A percentile compares a stretch with the other conserved stretches of the same genome.
Conservation (phyloP, 2,113 vertebrate genomes). For the Colaptes auratus region DNA sequence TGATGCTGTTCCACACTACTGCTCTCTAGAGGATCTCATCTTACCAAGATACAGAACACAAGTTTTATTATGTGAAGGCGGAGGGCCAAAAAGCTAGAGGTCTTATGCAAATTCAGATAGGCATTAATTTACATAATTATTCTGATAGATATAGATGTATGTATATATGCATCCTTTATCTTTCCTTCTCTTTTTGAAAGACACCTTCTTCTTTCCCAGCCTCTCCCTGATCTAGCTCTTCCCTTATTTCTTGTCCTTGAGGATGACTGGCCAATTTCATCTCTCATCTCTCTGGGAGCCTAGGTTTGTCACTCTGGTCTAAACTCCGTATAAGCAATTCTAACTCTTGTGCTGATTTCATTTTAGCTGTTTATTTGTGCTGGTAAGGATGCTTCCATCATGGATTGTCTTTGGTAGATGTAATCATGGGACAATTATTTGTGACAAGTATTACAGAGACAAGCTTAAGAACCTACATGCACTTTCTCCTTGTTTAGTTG, state of each 20-base stretch:
- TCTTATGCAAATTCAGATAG: constrained; percentile 25
- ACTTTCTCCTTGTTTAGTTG: background rate
- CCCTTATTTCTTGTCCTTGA: background rate
- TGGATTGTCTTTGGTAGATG: background rate
- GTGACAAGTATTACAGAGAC: background rate
- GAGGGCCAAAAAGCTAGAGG: constrained; percentile 31
- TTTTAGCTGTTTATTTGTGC: background rate
- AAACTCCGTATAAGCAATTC: background rate
- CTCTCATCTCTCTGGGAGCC: background rate
- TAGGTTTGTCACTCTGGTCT: background rate
- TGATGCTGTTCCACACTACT: background rate
- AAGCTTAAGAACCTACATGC: background rate
- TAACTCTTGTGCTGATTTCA: background rate
- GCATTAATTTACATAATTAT: constrained; percentile 11
- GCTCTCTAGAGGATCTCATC: background rate
- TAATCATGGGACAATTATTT: background rate
- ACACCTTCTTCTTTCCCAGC: constrained; percentile 31
- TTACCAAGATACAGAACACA: background rate
- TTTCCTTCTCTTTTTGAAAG: background rate
- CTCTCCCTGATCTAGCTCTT: background rate
- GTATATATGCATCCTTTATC: constrained; percentile 11
- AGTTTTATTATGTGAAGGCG: background rate
- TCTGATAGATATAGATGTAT: background rate
- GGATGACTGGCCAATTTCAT: background rate
- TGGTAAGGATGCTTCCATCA: background rate